These are phyloP conservation scores for Drosophila yooni DNA, from an alignment of 2,888 invertebrate species.

Conservation along the genomic window DNA sequence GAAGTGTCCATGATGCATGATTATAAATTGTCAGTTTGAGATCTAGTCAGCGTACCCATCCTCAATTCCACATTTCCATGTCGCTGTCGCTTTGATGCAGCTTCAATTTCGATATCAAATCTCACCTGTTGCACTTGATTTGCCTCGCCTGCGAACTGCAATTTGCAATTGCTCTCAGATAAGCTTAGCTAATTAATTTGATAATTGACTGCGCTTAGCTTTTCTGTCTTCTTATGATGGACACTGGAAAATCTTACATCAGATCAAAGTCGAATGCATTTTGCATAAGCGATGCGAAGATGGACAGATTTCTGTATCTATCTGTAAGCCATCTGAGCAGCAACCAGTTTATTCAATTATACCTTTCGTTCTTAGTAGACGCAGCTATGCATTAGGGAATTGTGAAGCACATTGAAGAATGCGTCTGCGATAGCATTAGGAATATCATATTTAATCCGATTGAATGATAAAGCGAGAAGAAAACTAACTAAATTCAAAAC, in stretches of 20 bases:
- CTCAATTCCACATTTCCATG: slow-evolving; percentile 4
- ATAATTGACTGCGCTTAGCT: slow-evolving; percentile 65
- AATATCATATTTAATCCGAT: not conserved
- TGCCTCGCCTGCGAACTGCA: slow-evolving; percentile 37
- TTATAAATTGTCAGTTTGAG: slow-evolving; percentile 58
- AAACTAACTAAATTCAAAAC: not conserved
- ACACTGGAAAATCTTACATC: slow-evolving; percentile 31
- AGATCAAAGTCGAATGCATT: slow-evolving; percentile 42
- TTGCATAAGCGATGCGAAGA: slow-evolving; percentile 17
- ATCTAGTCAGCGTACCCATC: slow-evolving; percentile 17
- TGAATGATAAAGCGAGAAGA: not conserved
- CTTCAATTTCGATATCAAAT: slow-evolving; percentile 28
- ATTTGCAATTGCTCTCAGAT: slow-evolving; percentile 62
- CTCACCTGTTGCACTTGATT: slow-evolving; percentile 53
- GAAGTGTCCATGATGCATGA: slow-evolving; percentile 41
- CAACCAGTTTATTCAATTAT: slow-evolving; percentile 26
- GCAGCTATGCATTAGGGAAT: not conserved
- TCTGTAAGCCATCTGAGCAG: slow-evolving; percentile 16
- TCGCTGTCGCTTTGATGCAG: slow-evolving; percentile 49
- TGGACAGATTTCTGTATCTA: slow-evolving; percentile 3
- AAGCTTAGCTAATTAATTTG: slow-evolving; percentile 75
- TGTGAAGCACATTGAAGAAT: not conserved
- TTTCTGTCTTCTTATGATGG: slow-evolving; percentile 26
- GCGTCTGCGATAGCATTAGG: not conserved
- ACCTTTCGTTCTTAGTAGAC: slow-evolving; percentile 6